A percentile compares a stretch with the other conserved stretches of the same genome.
Conservation (phyloP, 92 coral and sea anemone species). For the Actinernus sp. region DNA sequence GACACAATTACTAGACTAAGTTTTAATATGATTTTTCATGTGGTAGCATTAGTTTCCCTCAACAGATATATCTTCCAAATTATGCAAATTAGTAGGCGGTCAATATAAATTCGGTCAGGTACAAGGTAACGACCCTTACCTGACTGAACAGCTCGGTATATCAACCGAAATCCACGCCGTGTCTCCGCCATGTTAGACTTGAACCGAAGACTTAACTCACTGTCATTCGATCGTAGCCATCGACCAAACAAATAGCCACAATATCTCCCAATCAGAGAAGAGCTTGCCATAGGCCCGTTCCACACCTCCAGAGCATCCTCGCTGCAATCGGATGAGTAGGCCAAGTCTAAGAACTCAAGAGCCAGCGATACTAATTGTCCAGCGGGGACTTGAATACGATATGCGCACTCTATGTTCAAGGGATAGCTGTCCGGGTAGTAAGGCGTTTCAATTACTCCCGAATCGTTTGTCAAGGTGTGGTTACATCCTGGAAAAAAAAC, state of each 20-base stretch:
- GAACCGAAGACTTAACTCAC: slow-evolving; percentile 42
- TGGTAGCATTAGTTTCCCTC: no score
- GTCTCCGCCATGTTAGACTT: slow-evolving; percentile 24
- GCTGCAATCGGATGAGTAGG: slow-evolving; percentile 46
- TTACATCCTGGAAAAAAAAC: slow-evolving; percentile 36
- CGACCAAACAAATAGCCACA: slow-evolving; percentile 61
- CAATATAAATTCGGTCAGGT: no score
- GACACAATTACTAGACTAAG: no score
- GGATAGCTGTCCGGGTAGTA: slow-evolving; percentile 61
- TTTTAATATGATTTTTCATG: no score
- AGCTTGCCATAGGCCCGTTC: slow-evolving; percentile 35
- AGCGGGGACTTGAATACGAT: slow-evolving; percentile 51
- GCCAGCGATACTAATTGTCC: slow-evolving; percentile 58
- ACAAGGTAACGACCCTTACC: slow-evolving; percentile 41
- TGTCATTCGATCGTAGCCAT: slow-evolving; percentile 65
- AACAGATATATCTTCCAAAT: no score
- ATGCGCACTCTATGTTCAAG: slow-evolving; percentile 59
- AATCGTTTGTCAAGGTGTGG: slow-evolving; percentile 21
- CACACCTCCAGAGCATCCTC: slow-evolving; percentile 57
- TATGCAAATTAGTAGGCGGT: no score
- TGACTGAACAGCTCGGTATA: slow-evolving; percentile 55
- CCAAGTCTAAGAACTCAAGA: slow-evolving; percentile 55
- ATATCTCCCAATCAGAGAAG: slow-evolving; percentile 43
- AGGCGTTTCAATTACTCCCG: slow-evolving; percentile 47
- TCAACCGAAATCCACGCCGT: slow-evolving; percentile 52